Conservation (phyloP, 1,140 invertebrate species). For the Temnothorax curvispinosus region DNA sequence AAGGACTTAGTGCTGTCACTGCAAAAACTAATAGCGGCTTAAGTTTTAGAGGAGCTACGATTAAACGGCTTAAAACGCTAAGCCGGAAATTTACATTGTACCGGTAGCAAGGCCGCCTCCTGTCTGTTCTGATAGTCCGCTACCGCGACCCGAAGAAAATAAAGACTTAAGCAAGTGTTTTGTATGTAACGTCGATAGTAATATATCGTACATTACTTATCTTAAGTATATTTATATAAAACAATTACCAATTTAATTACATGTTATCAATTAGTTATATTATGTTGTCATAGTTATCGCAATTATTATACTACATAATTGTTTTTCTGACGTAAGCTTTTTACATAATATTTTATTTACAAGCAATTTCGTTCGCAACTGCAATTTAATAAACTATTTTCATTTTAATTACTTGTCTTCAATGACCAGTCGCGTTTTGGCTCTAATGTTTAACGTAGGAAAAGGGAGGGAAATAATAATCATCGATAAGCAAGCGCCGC, state of each 20-base stretch:
- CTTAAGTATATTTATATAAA: background rate
- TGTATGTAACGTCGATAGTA: background rate
- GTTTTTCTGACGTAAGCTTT: background rate
- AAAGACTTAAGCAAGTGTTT: background rate
- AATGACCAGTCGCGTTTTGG: background rate
- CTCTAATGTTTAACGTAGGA: slow-evolving; percentile 37
- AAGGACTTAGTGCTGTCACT: slow-evolving; percentile 75
- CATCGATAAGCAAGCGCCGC: slow-evolving; percentile 60
- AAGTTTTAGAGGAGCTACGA: slow-evolving; percentile 71
- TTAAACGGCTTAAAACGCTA: slow-evolving; percentile 70
- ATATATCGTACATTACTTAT: background rate
- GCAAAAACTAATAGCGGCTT: slow-evolving; percentile 76
- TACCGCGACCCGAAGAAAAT: slow-evolving; percentile 26
- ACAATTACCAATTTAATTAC: background rate
- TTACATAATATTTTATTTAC: background rate
- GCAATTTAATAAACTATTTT: background rate
- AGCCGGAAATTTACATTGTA: slow-evolving; percentile 72
- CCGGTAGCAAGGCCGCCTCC: background rate
- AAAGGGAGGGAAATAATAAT: slow-evolving; percentile 57
- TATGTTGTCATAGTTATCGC: background rate
- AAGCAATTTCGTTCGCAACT: background rate
- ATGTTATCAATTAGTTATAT: background rate
- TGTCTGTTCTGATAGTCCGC: slow-evolving; percentile 47
- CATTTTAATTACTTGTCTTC: slow-evolving; percentile 5
- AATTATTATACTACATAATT: background rate